A percentile compares a stretch with the other conserved stretches of the same genome.
Conservation (phyloP, 2,113 vertebrate species). For the Acrocephalus arundinaceus region DNA sequence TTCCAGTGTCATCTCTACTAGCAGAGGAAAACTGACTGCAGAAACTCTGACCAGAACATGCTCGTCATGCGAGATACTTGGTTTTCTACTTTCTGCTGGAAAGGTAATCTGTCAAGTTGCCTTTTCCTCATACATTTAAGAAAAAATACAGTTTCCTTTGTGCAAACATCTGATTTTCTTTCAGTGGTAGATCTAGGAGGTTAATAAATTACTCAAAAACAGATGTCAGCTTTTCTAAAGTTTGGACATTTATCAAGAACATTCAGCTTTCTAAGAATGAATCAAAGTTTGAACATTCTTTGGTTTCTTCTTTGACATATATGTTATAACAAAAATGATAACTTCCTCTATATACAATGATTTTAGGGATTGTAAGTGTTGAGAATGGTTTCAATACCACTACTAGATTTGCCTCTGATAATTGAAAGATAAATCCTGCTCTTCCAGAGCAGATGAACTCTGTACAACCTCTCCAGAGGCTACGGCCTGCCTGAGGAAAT, state of each 20-base stretch:
- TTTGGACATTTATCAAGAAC: conserved; percentile 69
- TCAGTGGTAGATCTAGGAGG: conserved; percentile 57
- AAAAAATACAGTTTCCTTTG: background rate
- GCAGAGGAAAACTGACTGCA: background rate
- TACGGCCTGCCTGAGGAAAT: conserved; percentile 54
- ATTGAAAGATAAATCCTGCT: conserved; percentile 76
- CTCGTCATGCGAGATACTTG: background rate
- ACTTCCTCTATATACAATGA: conserved; percentile 35
- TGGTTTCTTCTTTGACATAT: conserved; percentile 56
- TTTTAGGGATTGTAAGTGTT: conserved; percentile 57
- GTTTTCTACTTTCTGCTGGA: background rate
- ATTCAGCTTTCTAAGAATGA: conserved; percentile 61
- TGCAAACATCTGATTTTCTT: conserved; percentile 72
- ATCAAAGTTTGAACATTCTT: conserved; percentile 36
- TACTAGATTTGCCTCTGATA: conserved; percentile 54
- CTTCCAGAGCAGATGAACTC: conserved; percentile 48
- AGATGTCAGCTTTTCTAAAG: conserved; percentile 49
- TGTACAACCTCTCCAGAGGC: conserved; percentile 33
- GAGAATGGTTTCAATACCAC: background rate
- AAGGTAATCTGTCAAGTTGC: background rate
- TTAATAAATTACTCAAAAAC: conserved; percentile 60
- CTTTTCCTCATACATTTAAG: conserved; percentile 1
- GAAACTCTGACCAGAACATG: background rate
- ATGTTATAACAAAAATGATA: background rate
- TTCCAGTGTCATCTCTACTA: background rate